These are phyloP conservation scores for Jordanella pulchra DNA, from an alignment of 2,797 vertebrate species.

Conservation along the genomic window DNA sequence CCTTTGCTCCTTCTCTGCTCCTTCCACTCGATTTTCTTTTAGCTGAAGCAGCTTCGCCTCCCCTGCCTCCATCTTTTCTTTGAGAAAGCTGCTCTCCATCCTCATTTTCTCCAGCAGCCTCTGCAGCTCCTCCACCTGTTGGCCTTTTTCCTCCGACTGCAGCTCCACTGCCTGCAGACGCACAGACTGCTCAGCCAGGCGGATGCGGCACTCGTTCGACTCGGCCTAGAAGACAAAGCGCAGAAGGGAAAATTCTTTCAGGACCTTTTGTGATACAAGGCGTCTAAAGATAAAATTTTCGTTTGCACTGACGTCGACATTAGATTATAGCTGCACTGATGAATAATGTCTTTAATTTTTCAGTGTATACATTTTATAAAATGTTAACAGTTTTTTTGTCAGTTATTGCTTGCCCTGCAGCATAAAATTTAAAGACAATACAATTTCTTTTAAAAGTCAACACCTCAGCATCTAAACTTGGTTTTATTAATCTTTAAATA, in stretches of 20 bases:
- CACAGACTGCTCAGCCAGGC: conserved; percentile 70
- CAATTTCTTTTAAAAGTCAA: neutral
- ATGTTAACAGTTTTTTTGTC: neutral
- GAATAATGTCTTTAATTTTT: no score
- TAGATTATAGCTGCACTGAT: neutral
- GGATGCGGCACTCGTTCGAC: conserved; percentile 63
- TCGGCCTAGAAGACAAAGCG: conserved; percentile 59
- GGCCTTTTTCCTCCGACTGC: conserved; percentile 63
- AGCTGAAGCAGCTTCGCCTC: conserved; percentile 83
- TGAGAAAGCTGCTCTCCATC: conserved; percentile 80
- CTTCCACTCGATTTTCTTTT: conserved; percentile 54
- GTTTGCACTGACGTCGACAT: neutral
- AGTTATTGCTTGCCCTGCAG: neutral
- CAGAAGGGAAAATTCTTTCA: neutral
- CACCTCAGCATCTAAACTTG: neutral
- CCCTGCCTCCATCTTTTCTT: conserved; percentile 77
- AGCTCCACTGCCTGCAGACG: conserved; percentile 73
- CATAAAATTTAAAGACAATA: neutral
- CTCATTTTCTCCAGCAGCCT: conserved; percentile 82
- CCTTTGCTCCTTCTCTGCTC: conserved; percentile 76
- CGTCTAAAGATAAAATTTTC: neutral
- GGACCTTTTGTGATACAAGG: neutral
- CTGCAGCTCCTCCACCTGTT: conserved; percentile 81
- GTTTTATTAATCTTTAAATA: neutral
- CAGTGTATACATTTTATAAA: neutral